phyloP scores from a whole-genome alignment of 2,797 vertebrate species.

The Malacoraja senta region DNA sequence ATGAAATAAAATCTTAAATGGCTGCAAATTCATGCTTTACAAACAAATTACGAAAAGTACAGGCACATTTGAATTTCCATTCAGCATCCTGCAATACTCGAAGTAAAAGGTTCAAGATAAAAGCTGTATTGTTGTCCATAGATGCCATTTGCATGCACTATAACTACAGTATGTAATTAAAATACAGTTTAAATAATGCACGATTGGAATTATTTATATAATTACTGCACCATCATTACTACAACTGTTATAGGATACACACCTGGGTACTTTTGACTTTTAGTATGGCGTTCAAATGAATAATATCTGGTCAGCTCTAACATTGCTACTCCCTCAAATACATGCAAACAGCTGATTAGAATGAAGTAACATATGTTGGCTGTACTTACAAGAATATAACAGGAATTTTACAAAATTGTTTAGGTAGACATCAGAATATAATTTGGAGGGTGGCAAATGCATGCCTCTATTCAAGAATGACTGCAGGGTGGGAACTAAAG shows the following conservation, averaged over 20 bases:
- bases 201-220: background rate
- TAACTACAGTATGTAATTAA: background rate
- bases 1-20: background rate
- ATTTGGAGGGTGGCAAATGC: background rate
- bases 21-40: background rate
- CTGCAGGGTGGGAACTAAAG: too few species aligned
- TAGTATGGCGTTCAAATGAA: background rate
- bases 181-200: background rate
- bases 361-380: background rate
- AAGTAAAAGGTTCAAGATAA: background rate
- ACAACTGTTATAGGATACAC: background rate
- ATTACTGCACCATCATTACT: background rate
- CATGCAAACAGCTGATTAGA: background rate
- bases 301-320: background rate
- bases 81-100: background rate
- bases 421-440: background rate
- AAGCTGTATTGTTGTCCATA: background rate
- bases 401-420: background rate
- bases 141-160: background rate
- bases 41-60: background rate
- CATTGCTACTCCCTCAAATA: background rate
- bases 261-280: background rate
- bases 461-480: too few species aligned
- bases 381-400: background rate
- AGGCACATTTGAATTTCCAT: background rate